phyloP scores from a whole-genome alignment of 2,113 vertebrate species.

The Arvicanthis niloticus region DNA sequence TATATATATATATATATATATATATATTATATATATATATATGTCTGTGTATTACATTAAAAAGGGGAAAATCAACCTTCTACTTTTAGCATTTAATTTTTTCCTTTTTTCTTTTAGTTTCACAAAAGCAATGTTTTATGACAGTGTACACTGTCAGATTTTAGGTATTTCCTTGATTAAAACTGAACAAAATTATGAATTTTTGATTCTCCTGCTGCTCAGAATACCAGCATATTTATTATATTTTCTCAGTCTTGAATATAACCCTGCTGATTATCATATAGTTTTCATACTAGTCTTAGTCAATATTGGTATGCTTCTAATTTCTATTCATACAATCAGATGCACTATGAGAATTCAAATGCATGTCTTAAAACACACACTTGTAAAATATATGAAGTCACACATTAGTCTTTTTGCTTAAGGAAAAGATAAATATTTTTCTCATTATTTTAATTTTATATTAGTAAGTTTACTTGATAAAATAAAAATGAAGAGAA shows the following conservation, averaged over 20 bases:
- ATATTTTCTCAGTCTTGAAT: not conserved
- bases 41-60: too few species aligned
- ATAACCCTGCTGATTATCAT: not conserved
- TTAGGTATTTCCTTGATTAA: not conserved
- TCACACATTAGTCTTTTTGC: not conserved
- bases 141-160: not conserved
- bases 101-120: not conserved
- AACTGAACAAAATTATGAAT: not conserved
- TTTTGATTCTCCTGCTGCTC: not conserved
- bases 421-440: not conserved
- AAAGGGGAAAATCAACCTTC: not conserved
- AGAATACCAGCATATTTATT: not conserved
- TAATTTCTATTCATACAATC: not conserved
- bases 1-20: too few species aligned
- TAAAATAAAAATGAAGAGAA: not conserved
- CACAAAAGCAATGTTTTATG: not conserved
- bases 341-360: not conserved
- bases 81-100: not conserved
- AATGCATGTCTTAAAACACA: not conserved
- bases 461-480: not conserved
- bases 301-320: not conserved
- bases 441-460: not conserved
- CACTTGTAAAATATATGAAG: fast-evolving
- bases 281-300: not conserved
- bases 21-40: too few species aligned